Conservation (phyloP, 2,888 invertebrate genomes). For the Digitonthophagus gazella region DNA sequence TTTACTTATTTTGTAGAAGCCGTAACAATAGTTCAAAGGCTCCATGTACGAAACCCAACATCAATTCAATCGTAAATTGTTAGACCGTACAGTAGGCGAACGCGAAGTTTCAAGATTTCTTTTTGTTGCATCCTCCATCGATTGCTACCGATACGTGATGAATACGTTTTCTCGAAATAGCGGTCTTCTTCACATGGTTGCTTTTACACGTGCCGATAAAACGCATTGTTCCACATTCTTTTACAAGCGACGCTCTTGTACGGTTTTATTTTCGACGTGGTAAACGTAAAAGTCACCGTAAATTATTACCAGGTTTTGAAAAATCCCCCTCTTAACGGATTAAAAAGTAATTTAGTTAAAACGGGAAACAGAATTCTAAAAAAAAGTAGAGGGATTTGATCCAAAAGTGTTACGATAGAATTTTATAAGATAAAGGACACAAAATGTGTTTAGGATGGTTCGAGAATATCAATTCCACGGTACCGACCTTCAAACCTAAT, state of each 20-base stretch:
- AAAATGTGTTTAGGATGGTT: background rate
- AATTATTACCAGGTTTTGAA: too few relatives aligned
- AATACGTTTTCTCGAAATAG: background rate
- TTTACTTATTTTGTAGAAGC: too few relatives aligned
- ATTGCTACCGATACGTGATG: background rate
- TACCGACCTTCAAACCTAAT: background rate
- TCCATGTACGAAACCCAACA: background rate
- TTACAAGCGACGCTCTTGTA: background rate
- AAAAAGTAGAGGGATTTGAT: too few relatives aligned
- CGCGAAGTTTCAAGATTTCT: background rate
- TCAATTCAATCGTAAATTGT: background rate
- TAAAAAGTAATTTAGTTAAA: too few relatives aligned
- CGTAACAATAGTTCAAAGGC: too few relatives aligned
- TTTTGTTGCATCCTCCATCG: background rate
- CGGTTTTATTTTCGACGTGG: background rate
- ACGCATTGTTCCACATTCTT: background rate
- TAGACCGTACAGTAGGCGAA: background rate
- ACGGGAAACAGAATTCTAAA: too few relatives aligned
- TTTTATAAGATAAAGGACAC: background rate
- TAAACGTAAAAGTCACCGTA: background rate
- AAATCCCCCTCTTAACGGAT: too few relatives aligned
- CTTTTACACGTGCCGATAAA: background rate
- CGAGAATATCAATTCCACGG: background rate
- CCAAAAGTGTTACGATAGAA: too few relatives aligned
- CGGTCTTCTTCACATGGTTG: background rate